A percentile compares a stretch with the other conserved stretches of the same genome.
These are phyloP conservation scores for Xanthia togata DNA, from an alignment of 2,888 invertebrate species.

Conservation along the genomic window DNA sequence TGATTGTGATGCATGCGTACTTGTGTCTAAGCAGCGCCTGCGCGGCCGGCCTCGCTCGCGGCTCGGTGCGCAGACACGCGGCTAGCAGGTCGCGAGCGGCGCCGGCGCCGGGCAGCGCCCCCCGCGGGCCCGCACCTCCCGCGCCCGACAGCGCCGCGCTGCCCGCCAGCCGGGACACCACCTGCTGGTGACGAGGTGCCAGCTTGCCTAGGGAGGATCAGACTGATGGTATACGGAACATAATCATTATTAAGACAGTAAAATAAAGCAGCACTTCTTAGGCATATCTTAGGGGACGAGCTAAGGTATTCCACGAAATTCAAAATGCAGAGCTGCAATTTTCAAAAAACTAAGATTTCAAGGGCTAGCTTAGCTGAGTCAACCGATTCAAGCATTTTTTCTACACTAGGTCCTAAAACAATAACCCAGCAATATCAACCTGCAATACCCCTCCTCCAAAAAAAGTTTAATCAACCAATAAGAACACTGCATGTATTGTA, in stretches of 20 bases:
- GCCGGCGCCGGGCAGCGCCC: constrained; percentile 76
- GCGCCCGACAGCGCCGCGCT: constrained; percentile 78
- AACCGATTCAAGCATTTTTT: not conserved
- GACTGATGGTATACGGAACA: not conserved
- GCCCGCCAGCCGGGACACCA: constrained; percentile 84
- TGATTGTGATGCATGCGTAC: constrained; percentile 56
- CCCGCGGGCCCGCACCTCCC: constrained; percentile 68
- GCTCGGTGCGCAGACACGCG: constrained; percentile 91
- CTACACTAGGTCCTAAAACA: not conserved
- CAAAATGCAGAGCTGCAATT: not conserved
- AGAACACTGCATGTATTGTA: too few species aligned
- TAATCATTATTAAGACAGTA: not conserved
- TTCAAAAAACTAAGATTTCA: not conserved
- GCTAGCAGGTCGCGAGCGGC: constrained; percentile 88
- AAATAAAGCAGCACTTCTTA: not conserved
- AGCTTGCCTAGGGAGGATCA: constrained; percentile 79
- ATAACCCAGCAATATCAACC: not conserved
- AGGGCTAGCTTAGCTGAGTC: not conserved
- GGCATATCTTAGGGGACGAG: not conserved
- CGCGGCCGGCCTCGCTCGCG: constrained; percentile 91
- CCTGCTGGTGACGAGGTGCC: constrained; percentile 86
- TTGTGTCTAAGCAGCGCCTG: constrained; percentile 92
- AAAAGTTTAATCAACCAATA: not conserved
- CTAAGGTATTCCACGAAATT: not conserved
- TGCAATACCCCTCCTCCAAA: not conserved